A percentile compares a stretch with the other conserved stretches of the same genome.
These are phyloP conservation scores for Palythoa grandis DNA, from an alignment of 92 coral and sea anemone species.

Conservation along the genomic window DNA sequence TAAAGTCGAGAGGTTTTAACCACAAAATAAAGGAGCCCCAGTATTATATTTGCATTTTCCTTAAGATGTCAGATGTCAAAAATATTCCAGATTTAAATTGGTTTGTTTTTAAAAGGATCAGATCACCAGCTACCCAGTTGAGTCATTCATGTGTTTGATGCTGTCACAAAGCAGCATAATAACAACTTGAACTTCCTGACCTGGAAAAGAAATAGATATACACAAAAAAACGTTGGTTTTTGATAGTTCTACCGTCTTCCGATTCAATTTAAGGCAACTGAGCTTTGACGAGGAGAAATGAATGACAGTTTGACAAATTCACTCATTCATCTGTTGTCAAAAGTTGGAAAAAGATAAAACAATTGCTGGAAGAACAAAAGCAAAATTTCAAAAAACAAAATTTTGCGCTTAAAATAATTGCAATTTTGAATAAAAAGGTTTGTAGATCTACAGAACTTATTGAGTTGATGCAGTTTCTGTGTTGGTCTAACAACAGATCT, in stretches of 20 bases:
- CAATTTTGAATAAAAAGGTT: neutral
- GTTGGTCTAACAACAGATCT: neutral
- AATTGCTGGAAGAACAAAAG: neutral
- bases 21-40: neutral
- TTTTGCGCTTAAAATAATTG: neutral
- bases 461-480: neutral
- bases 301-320: neutral
- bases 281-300: neutral
- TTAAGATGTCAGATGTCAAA: neutral
- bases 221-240: neutral
- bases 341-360: neutral
- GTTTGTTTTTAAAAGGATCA: conserved; percentile 38
- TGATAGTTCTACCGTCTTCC: neutral
- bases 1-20: neutral
- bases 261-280: no score
- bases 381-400: neutral
- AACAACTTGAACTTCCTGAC: neutral
- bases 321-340: neutral
- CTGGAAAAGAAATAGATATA: neutral
- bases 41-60: neutral
- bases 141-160: conserved; percentile 5
- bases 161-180: conserved; percentile 28
- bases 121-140: conserved; percentile 38
- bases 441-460: neutral
- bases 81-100: neutral